Evolutionary conservation across 2,113 vertebrate genomes (phyloP).

Genomic region (Prionailurus bengalensis): DNA sequence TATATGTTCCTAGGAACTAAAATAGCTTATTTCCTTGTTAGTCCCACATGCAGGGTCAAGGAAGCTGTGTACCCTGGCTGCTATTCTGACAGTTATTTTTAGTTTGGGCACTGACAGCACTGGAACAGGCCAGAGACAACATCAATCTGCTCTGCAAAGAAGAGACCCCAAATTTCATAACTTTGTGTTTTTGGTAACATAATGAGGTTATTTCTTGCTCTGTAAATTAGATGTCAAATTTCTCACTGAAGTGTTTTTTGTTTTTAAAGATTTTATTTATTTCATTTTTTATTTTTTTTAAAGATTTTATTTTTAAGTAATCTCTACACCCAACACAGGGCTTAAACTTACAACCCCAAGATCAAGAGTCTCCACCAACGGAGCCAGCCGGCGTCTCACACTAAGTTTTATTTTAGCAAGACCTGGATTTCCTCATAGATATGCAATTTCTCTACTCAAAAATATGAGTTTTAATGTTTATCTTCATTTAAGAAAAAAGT

Average conservation of each 20-base stretch:
- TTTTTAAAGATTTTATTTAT: not conserved
- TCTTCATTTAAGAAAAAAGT: not conserved
- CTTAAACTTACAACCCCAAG: not conserved
- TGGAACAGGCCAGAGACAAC: slow-evolving; percentile 14
- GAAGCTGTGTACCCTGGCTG: not conserved
- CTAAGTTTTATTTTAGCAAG: slow-evolving; percentile 12
- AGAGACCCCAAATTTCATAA: not conserved
- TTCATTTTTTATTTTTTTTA: not conserved
- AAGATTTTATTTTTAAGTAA: not conserved
- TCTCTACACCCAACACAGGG: not conserved
- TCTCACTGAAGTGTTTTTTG: not conserved
- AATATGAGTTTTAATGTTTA: slow-evolving; percentile 42
- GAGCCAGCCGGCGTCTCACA: not conserved
- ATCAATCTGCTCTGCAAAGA: not conserved
- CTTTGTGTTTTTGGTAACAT: not conserved
- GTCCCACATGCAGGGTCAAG: not conserved
- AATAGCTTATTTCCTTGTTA: slow-evolving; percentile 19
- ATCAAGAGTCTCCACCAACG: not conserved
- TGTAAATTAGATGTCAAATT: slow-evolving; percentile 44
- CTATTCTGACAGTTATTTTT: slow-evolving; percentile 43
- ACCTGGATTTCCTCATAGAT: slow-evolving; percentile 20
- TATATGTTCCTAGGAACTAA: not conserved
- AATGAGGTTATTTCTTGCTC: slow-evolving; percentile 2
- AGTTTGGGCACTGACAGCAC: slow-evolving; percentile 27
- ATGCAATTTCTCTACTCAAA: not conserved